Evolutionary conservation across 2,113 vertebrate species (phyloP).

Genomic region (Thunnus maccoyii): DNA sequence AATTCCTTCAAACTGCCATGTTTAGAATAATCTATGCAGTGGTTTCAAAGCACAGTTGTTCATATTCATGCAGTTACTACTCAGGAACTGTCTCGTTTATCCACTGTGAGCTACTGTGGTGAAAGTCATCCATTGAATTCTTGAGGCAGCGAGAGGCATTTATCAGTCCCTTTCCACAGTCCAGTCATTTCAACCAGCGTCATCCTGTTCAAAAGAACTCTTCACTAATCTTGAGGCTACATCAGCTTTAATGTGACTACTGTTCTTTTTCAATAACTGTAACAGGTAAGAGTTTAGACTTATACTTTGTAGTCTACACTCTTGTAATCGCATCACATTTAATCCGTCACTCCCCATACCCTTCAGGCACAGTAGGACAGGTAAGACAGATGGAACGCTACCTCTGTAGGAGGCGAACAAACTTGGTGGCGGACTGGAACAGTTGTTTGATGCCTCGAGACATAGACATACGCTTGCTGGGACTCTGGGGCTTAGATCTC

Average conservation of each 20-base stretch:
- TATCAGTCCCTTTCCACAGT: constrained; percentile 13
- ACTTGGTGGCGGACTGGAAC: constrained; percentile 87
- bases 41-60: no score
- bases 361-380: constrained; percentile 32
- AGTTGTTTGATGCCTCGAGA: constrained; percentile 86
- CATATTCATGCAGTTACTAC: no score
- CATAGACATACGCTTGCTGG: constrained; percentile 81
- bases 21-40: neutral
- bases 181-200: constrained; percentile 23
- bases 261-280: constrained; percentile 48
- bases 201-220: constrained; percentile 22
- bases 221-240: constrained; percentile 25
- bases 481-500: constrained; percentile 72
- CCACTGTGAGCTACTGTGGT: neutral
- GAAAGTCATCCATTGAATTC: neutral
- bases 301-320: constrained; percentile 20
- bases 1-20: no score
- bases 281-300: constrained; percentile 23
- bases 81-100: neutral
- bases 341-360: constrained; percentile 21
- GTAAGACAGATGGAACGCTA: constrained; percentile 61
- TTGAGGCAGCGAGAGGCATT: constrained; percentile 18
- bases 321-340: constrained; percentile 43
- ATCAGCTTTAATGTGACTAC: constrained; percentile 40
- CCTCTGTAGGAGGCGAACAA: constrained; percentile 86